phyloP scores from a whole-genome alignment of 2,888 invertebrate species.

The Orchestes rusci region DNA sequence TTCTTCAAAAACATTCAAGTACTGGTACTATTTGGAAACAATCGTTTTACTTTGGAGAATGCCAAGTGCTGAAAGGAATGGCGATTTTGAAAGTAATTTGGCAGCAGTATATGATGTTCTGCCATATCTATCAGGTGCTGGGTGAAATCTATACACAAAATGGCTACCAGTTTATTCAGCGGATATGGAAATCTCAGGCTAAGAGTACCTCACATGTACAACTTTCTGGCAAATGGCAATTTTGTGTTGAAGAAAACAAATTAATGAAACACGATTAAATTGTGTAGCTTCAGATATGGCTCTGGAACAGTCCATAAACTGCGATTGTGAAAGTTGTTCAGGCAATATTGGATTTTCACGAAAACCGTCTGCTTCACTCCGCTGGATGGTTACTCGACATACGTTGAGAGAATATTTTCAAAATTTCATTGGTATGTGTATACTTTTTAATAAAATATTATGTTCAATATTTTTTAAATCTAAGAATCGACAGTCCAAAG shows the following conservation, averaged over 20 bases:
- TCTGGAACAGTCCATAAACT: conserved; percentile 26
- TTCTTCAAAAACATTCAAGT: conserved; percentile 1
- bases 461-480: background rate
- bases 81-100: background rate
- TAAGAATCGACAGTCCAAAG: background rate
- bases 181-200: background rate
- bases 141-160: conserved; percentile 15
- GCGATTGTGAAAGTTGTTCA: conserved; percentile 23
- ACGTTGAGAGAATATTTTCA: background rate
- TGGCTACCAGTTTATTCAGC: background rate
- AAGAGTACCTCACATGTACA: background rate
- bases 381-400: background rate
- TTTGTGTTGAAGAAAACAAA: conserved; percentile 25
- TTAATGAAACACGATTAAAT: conserved; percentile 22
- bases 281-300: conserved; percentile 26
- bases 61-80: background rate
- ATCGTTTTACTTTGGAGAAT: conserved; percentile 3
- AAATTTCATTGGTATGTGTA: background rate
- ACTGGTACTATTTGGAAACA: background rate
- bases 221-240: conserved; percentile 16
- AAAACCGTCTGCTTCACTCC: background rate
- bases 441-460: background rate
- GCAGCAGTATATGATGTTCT: background rate
- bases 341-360: conserved; percentile 18
- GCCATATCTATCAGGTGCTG: conserved; percentile 22